Base-by-base conservation (phyloP, 2,113 vertebrate genomes). In the Phycodurus eques region DNA sequence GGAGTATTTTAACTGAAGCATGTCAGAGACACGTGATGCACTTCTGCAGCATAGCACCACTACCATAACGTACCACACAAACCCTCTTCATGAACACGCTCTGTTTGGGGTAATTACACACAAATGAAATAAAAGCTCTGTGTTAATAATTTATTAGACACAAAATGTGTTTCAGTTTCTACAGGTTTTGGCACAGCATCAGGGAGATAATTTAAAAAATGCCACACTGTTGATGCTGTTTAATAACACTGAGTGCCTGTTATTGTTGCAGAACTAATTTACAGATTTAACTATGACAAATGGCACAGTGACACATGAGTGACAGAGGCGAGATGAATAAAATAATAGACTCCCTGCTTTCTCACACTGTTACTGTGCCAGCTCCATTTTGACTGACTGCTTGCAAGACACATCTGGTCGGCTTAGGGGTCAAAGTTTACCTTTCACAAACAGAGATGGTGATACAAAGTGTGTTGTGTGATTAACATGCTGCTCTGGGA, bases 231-330 rank as follows among this genome's bases (percentile, higher is more conserved):
- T 65, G n/a, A 47, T 47, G n/a, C 43, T 66, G 43, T 46, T 46
- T 66, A 27, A 46, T 66, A 66, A 31, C 43, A 43, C 46, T 46
- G 63, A 66, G 39, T 27, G 63, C n/a, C 46, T 66, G 15, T 66
- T 66, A 66, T 66, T 44, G 63, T 46, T 46, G 63, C 63, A 27
- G 63, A 66, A 47, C 63, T 46, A 46, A 66, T 66, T 65, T 65
- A 65, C n/a, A 27, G 17, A 46, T 65, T 65, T 66, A 46, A 27
- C 20, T n/a, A 13, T 64, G 62, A 64, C 19, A 43, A 43, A 61
- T 61, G 59, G 31, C 59, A 61, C 31, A 43, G 35, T 43, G 39
- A 42, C 62, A 64, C 62, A 42, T 59, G 31, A 61, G 14, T 15
- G 14, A 7, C 4, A 13, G 27, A 60, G 20, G 39, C 39, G 35